phyloP scores from a whole-genome alignment of 2,113 vertebrate species.

The Sakesphorus luctuosus region DNA sequence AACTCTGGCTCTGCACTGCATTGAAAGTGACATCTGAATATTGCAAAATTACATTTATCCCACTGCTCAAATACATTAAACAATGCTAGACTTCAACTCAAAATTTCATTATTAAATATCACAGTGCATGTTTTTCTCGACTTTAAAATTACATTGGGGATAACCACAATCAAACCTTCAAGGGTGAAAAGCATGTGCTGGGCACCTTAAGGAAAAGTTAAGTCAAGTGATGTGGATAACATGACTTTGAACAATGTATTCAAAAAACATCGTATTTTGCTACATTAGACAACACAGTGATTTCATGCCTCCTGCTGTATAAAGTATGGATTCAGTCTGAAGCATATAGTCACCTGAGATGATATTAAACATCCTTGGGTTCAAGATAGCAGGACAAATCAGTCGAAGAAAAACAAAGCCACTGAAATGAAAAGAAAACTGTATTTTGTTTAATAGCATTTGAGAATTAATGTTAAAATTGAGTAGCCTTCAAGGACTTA shows the following conservation, averaged over 20 bases:
- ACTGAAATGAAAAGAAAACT: constrained; percentile 75
- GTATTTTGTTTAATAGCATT: background rate
- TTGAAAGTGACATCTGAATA: background rate
- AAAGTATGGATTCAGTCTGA: background rate
- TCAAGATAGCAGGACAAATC: constrained; percentile 98
- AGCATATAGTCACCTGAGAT: constrained; percentile 87
- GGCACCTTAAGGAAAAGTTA: background rate
- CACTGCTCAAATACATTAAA: background rate
- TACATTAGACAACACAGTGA: background rate
- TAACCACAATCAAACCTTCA: background rate
- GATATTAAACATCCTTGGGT: constrained; percentile 98
- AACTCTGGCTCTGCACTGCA: background rate
- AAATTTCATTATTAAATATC: background rate
- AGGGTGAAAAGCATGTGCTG: background rate
- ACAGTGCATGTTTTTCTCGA: background rate
- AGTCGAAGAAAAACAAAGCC: constrained; percentile 98
- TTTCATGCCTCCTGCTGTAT: background rate
- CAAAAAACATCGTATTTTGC: background rate
- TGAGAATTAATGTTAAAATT: background rate
- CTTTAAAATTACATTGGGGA: background rate
- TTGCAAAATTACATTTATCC: background rate
- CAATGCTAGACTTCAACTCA: background rate
- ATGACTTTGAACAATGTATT: background rate
- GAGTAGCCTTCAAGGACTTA: background rate
- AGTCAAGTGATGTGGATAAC: background rate